Evolutionary conservation across 2,113 vertebrate species (phyloP), one percentile per base, ranked within the genome.

Genomic region (Podarcis muralis): DNA sequence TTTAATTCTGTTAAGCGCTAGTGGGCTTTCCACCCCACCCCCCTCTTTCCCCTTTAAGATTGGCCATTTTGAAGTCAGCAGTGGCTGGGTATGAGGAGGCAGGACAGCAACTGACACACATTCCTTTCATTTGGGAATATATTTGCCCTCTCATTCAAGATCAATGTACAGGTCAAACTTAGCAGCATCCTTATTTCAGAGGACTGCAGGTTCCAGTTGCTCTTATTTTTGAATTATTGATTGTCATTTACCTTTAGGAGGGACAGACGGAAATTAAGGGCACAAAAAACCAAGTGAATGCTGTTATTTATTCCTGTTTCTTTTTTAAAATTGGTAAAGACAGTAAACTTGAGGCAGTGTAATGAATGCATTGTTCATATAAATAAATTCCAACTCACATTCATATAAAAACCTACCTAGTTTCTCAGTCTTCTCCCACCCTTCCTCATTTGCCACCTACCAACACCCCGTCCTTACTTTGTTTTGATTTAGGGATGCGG

Each of bases 1-100:
- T 83, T 83, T 88, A 66, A 77, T 88, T 87, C 68, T 62, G 78
- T 81, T 81, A 72, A 81, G 59, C 30, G 30, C 40, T 37, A 32
- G 4, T 88, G 87, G 71, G 27, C 30, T 35, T 69, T 78, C 71
- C 9, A 25, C 27, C 4, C 59, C 59, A 62, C 18, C 15, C 59
- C 48, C 9, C 48, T 53, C 48, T 72, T 77, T 87, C 57, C 15
- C 40, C n/a, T 77, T 83, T 57, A 76, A 68, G 81, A 77, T 68
- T 68, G 57, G 13, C 74, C n/a, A 37, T 66, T 78, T n/a, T 74
- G 75, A n/a, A 65, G 37, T 32, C 59, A 86, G 84, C 35, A 68
- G 13, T 68, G 35, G 37, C 11, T n/a, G 75, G 5, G 9, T 68
- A 68, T 78, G 35, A 37, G 25, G 15, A 27, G n/a, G 2, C 32